A percentile compares a stretch with the other conserved stretches of the same genome.
Conservation (phyloP, 2,797 vertebrate species). For the Cygnus olor region DNA sequence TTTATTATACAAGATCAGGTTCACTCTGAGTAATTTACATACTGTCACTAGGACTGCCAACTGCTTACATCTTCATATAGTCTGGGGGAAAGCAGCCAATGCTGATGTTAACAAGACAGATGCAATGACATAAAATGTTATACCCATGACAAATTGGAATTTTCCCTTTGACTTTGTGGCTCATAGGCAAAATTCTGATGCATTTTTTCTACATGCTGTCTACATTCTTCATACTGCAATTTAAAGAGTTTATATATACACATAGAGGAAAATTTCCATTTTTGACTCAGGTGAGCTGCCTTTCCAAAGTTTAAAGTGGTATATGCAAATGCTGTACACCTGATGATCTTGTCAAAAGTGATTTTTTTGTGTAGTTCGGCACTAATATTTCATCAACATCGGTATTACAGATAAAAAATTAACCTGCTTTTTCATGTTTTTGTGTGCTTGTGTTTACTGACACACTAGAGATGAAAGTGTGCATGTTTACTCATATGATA, state of each 20-base stretch:
- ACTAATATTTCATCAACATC: not conserved
- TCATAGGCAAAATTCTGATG: too few relatives aligned
- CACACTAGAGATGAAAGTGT: not conserved
- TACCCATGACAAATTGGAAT: not conserved
- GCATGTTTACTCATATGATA: not conserved
- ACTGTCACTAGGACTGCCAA: slow-evolving; percentile 70
- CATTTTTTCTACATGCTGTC: not conserved
- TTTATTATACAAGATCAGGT: slow-evolving; percentile 75
- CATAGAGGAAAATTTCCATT: not conserved
- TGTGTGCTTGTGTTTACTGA: not conserved
- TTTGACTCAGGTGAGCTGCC: not conserved
- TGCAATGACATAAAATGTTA: slow-evolving; percentile 44
- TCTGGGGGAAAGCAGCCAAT: slow-evolving; percentile 63
- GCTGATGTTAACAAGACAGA: slow-evolving; percentile 32
- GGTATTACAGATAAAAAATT: not conserved
- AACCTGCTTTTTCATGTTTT: not conserved
- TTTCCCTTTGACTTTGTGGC: not conserved
- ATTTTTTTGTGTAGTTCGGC: not conserved
- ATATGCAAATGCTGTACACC: not conserved
- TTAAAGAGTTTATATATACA: not conserved
- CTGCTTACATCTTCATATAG: slow-evolving; percentile 67
- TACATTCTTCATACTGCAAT: not conserved
- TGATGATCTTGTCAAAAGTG: not conserved
- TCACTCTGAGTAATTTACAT: slow-evolving; percentile 76
- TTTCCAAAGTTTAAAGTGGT: not conserved